phyloP scores from a whole-genome alignment of 2,797 vertebrate genomes.

The Rhabdophis nuchalis region DNA sequence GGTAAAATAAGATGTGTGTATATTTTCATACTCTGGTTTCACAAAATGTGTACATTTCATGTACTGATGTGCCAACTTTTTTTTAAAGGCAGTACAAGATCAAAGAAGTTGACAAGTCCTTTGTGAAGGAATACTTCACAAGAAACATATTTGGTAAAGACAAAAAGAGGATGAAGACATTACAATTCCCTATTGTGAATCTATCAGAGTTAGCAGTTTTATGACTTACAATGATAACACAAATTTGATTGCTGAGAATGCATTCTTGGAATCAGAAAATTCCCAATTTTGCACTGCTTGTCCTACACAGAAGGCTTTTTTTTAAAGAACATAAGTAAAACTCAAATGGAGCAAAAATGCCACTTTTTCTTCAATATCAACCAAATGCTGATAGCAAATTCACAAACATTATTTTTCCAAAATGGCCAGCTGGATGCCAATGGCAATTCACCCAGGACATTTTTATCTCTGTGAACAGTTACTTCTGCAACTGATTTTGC shows the following conservation, averaged over 20 bases:
- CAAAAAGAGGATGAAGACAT: neutral
- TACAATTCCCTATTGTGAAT: neutral
- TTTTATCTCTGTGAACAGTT: neutral
- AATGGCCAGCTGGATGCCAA: neutral
- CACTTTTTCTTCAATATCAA: neutral
- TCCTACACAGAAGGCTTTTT: neutral
- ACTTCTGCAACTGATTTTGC: neutral
- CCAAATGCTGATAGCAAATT: neutral
- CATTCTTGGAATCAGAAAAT: neutral
- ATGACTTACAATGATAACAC: neutral
- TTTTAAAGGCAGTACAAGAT: neutral
- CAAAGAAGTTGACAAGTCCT: neutral
- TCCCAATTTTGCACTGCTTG: neutral
- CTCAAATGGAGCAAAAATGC: neutral
- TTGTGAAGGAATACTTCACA: neutral
- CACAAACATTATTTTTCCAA: neutral
- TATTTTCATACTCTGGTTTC: neutral
- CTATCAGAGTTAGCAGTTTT: neutral
- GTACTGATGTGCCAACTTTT: constrained; percentile 2
- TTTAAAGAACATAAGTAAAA: neutral
- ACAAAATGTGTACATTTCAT: neutral
- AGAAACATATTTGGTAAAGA: neutral
- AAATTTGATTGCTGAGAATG: neutral
- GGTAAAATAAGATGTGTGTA: neutral
- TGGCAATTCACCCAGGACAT: neutral